These are phyloP conservation scores for Macrocentrus cingulum DNA, from an alignment of 1,140 invertebrate species.

Conservation along the genomic window DNA sequence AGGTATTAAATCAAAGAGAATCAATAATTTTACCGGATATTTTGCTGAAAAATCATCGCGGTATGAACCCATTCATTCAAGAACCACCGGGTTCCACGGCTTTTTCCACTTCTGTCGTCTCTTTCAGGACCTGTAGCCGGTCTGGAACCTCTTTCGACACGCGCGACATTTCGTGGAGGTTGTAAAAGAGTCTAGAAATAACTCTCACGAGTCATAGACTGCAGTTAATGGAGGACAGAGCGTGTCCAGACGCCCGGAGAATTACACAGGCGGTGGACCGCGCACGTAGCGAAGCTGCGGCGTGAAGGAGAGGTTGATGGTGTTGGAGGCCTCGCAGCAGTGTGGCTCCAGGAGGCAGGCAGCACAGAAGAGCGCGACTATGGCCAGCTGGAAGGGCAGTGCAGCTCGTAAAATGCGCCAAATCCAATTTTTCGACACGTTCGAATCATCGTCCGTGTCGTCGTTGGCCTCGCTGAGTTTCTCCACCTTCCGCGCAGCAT, in stretches of 20 bases:
- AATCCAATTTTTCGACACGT: constrained; percentile 64
- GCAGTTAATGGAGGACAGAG: too few relatives aligned
- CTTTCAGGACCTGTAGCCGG: too few relatives aligned
- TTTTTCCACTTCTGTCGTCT: too few relatives aligned
- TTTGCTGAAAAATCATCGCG: too few relatives aligned
- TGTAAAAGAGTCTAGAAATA: too few relatives aligned
- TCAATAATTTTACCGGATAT: too few relatives aligned
- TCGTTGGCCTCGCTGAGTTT: constrained; percentile 30
- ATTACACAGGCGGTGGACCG: constrained; percentile 80
- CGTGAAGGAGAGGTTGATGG: constrained; percentile 76
- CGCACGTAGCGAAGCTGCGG: constrained; percentile 82
- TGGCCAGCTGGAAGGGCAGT: constrained; percentile 78
- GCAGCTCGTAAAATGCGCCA: constrained; percentile 77
- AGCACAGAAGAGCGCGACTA: constrained; percentile 78
- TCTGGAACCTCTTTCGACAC: too few relatives aligned
- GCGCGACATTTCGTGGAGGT: too few relatives aligned
- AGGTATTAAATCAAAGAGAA: too few relatives aligned
- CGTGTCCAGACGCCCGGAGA: background rate
- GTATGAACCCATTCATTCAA: too few relatives aligned
- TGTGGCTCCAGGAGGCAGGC: constrained; percentile 80
- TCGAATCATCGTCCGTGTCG: constrained; percentile 56
- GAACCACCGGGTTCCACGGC: too few relatives aligned
- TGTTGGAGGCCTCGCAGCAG: constrained; percentile 84
- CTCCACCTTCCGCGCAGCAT: constrained; percentile 34
- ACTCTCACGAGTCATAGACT: too few relatives aligned